These are phyloP conservation scores for Sitta carolinensis DNA, from an alignment of 2,797 vertebrate genomes.

Conservation along the genomic window DNA sequence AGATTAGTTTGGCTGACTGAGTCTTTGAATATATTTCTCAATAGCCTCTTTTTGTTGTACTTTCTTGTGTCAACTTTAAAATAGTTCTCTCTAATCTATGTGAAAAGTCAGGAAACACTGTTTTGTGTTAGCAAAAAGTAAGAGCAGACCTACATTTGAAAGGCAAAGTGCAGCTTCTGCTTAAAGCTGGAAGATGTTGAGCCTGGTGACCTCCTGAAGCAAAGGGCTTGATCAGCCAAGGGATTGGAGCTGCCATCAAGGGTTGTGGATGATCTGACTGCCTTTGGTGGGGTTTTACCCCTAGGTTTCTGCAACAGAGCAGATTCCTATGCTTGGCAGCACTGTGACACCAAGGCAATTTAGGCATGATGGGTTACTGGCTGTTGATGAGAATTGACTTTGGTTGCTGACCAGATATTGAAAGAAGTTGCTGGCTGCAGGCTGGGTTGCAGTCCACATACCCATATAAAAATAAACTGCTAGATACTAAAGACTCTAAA, in stretches of 20 bases:
- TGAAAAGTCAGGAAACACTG: not conserved
- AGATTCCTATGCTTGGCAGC: not conserved
- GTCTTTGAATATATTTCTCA: not conserved
- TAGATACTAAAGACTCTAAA: not conserved
- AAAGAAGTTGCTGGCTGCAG: not conserved
- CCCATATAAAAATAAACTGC: not conserved
- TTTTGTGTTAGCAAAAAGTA: not conserved
- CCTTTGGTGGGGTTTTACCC: not conserved
- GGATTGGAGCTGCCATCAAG: not conserved
- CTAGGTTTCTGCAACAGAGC: not conserved
- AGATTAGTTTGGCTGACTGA: not conserved
- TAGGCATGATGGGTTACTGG: not conserved
- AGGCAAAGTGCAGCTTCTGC: not conserved
- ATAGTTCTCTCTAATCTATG: not conserved
- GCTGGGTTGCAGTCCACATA: not conserved
- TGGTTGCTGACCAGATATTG: not conserved
- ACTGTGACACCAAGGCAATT: not conserved
- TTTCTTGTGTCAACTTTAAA: not conserved
- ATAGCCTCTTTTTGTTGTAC: not conserved
- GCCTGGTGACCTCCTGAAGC: not conserved
- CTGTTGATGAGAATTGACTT: not conserved
- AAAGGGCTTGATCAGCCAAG: not conserved
- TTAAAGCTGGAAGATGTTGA: not conserved
- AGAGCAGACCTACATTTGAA: not conserved
- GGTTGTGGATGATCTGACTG: not conserved